A percentile compares a stretch with the other conserved stretches of the same genome.
These are phyloP conservation scores for Macrosteles quadrilineatus DNA, from an alignment of 1,140 invertebrate genomes.

Conservation along the genomic window DNA sequence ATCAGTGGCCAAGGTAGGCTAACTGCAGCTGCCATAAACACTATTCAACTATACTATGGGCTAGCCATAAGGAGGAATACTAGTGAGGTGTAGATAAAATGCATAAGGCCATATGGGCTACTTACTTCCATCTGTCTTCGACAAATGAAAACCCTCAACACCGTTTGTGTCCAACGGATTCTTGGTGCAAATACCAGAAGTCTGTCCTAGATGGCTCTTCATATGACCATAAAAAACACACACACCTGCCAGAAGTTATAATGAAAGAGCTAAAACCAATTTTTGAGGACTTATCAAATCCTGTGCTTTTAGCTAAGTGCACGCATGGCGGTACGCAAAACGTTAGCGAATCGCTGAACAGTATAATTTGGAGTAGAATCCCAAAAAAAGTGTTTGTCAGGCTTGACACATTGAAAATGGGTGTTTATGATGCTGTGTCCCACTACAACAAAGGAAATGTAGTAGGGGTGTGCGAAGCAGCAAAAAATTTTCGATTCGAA, in stretches of 20 bases:
- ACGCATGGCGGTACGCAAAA: conserved; percentile 27
- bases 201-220: conserved; percentile 2
- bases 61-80: conserved; percentile 23
- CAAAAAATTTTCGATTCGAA: no score
- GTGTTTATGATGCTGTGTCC: conserved; percentile 31
- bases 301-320: conserved; percentile 23
- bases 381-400: conserved; percentile 26
- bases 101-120: conserved; percentile 24
- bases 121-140: conserved; percentile 28
- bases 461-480: no score
- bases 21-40: conserved; percentile 25
- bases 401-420: conserved; percentile 23
- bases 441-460: conserved; percentile 25
- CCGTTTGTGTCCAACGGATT: conserved; percentile 29
- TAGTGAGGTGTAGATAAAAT: conserved; percentile 6
- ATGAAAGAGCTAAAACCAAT: conserved; percentile 29
- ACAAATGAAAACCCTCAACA: conserved; percentile 32
- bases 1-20: conserved; percentile 35
- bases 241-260: conserved; percentile 24
- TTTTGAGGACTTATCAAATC: conserved; percentile 28
- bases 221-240: conserved; percentile 28
- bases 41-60: conserved; percentile 18
- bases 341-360: conserved; percentile 31
- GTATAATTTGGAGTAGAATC: conserved; percentile 19
- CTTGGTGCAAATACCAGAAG: conserved; percentile 35